Evolutionary conservation across 2,113 vertebrate genomes (phyloP), one percentile per base, ranked within the genome.

Genomic region (Sisor rabdophorus): DNA sequence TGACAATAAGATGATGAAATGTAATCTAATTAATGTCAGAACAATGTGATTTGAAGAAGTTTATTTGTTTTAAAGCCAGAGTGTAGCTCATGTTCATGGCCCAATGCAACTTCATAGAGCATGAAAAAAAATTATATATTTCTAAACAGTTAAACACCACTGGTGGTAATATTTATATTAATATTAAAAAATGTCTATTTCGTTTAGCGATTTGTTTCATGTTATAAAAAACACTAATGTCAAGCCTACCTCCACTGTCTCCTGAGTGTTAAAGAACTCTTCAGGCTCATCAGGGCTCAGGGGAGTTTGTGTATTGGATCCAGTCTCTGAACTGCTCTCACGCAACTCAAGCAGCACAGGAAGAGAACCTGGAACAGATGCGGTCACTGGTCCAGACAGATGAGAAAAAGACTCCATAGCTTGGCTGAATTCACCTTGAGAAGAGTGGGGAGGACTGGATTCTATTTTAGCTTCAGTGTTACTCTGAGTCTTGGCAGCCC

Each of bases 311-410:
- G 90, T 84, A 79, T 87, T 91, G 77, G 91, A 92, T 0, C 89
- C 90, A 0, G 92, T 88, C 84, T 93, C 92, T 9, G 90, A 91
- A 84, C 91, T 86, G 87, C 90, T 92, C 88, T 93, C 92, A 8
- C 88, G 24, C 61, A 92, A 88, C 87, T 93, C 91, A 68, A 90
- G 79, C 15, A 92, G 85, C 28, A 91, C 89, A 0, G 91, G 91
- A 48, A 93, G 85, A 0, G 91, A 86, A 1, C 88, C 56, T 13
- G 72, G 72, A 19, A 73, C 56, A 54, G 26, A 67, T 30, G 91
- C 87, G 0, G 90, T 88, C 55, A 91, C 85, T 0, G 91, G 85
- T 3, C 87, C 81, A 0, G 89, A 87, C 48, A 88, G 86, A 24
- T 75, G 26, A 64, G 85, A 87, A 86, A 86, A 89, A 0, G 86